These are phyloP conservation scores for Drosophila sproati DNA, from an alignment of 1,140 invertebrate genomes.

Conservation along the genomic window DNA sequence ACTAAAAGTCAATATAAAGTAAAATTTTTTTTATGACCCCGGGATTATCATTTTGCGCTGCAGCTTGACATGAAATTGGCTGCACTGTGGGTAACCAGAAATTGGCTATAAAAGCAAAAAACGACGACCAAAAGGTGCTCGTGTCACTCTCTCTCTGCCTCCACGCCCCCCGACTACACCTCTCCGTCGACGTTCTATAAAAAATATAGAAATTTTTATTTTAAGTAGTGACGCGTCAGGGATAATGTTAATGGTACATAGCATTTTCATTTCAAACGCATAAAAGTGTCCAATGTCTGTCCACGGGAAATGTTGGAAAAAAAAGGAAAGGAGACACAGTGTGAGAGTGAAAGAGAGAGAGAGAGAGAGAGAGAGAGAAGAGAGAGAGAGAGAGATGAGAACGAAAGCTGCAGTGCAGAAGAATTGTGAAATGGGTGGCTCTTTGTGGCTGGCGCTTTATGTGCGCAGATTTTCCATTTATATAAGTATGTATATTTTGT, in stretches of 20 bases:
- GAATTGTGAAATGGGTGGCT: conserved; percentile 46
- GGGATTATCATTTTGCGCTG: conserved; percentile 79
- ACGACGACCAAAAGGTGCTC: conserved; percentile 75
- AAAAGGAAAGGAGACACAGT: conserved; percentile 7
- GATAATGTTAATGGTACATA: conserved; percentile 83
- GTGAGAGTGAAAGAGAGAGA: not conserved
- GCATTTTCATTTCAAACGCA: conserved; percentile 82
- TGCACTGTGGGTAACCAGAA: conserved; percentile 82
- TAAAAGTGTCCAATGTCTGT: conserved; percentile 70
- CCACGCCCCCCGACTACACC: too few species aligned
- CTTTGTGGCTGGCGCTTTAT: conserved; percentile 72
- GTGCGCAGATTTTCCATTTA: conserved; percentile 62
- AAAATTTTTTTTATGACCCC: conserved; percentile 80
- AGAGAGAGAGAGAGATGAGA: conserved; percentile 2
- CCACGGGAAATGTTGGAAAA: conserved; percentile 58
- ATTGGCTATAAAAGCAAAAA: conserved; percentile 78
- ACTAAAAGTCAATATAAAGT: conserved; percentile 83
- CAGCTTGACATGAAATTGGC: conserved; percentile 83
- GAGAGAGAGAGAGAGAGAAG: not conserved
- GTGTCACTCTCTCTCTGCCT: conserved; percentile 11
- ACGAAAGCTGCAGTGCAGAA: conserved; percentile 27
- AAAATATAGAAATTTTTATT: conserved; percentile 83
- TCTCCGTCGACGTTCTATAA: conserved; percentile 54
- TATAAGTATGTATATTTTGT: conserved; percentile 40
- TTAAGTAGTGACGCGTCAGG: conserved; percentile 82